These are phyloP conservation scores for Leistus spinibarbis DNA, from an alignment of 2,888 invertebrate species.

Conservation along the genomic window DNA sequence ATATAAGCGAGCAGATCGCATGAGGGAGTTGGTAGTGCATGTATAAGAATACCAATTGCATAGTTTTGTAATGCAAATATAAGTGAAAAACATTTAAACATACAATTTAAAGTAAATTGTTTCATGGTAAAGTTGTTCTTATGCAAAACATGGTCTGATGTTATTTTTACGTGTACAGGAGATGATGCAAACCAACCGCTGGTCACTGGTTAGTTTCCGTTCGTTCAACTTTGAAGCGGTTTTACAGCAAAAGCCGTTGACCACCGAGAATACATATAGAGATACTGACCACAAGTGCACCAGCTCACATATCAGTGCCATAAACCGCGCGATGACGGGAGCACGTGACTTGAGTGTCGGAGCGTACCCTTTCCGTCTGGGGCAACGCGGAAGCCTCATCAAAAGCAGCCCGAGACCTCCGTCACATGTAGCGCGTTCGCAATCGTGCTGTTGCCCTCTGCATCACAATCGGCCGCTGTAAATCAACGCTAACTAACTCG, in stretches of 20 bases:
- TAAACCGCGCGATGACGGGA: constrained; percentile 29
- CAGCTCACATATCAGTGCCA: constrained; percentile 29
- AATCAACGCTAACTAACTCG: constrained; percentile 39
- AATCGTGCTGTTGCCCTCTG: constrained; percentile 14
- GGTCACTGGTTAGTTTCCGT: not conserved
- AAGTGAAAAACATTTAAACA: not conserved
- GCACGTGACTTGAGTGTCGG: constrained; percentile 22
- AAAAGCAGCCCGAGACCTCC: not conserved
- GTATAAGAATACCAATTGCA: not conserved
- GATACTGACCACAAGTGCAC: constrained; percentile 24
- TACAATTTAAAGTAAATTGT: not conserved
- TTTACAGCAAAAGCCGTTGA: not conserved
- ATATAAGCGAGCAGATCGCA: not conserved
- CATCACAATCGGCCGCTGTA: constrained; percentile 34
- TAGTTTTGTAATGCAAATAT: constrained; percentile 3
- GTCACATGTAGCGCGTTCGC: constrained; percentile 5
- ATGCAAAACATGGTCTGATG: constrained; percentile 20
- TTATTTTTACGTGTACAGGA: constrained; percentile 14
- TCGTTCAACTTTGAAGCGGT: constrained; percentile 2
- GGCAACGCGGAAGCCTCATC: not conserved
- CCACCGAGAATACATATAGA: not conserved
- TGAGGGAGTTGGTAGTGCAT: not conserved
- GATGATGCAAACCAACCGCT: not conserved
- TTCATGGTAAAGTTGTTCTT: not conserved
- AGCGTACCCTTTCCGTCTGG: not conserved